Evolutionary conservation across 2,888 invertebrate species (phyloP).

Genomic region (Coleophora flavipennella): DNA sequence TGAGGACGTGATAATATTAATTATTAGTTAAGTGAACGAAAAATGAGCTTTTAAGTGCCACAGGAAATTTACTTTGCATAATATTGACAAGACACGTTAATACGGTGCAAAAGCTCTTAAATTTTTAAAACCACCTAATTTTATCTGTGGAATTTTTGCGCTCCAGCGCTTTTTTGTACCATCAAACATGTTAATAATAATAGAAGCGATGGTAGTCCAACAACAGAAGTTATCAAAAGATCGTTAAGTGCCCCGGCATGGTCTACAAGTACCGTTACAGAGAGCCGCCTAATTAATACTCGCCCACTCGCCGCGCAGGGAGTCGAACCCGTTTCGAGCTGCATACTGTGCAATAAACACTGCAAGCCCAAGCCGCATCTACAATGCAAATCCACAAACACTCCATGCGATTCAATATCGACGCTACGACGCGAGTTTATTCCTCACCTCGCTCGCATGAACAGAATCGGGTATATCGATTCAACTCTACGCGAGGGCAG

Average conservation of each 20-base stretch:
- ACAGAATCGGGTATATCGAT: constrained; percentile 58
- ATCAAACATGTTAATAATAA: constrained; percentile 35
- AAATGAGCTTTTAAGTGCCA: no score
- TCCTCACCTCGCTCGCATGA: constrained; percentile 34
- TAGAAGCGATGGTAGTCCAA: constrained; percentile 35
- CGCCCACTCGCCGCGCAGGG: constrained; percentile 43
- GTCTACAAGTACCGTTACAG: constrained; percentile 39
- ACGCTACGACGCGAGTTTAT: constrained; percentile 30
- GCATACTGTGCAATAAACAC: constrained; percentile 40
- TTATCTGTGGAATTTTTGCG: constrained; percentile 29
- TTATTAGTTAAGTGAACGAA: no score
- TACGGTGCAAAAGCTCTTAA: constrained; percentile 18
- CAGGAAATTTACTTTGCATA: no score
- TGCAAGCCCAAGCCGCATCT: constrained; percentile 49
- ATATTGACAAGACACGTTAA: no score
- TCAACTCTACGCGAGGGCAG: constrained; percentile 56
- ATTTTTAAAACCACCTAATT: constrained; percentile 17
- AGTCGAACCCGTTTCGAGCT: constrained; percentile 44
- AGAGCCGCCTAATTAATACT: constrained; percentile 56
- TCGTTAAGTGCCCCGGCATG: constrained; percentile 40
- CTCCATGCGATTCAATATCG: constrained; percentile 47
- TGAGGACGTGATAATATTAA: no score
- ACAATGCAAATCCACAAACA: constrained; percentile 63
- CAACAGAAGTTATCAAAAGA: constrained; percentile 53
- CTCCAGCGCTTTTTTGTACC: constrained; percentile 17